phyloP scores from a whole-genome alignment of 30 jellyfish, hydroid and myxozoan species.

The Hydractinia symbiolongicarpus region DNA sequence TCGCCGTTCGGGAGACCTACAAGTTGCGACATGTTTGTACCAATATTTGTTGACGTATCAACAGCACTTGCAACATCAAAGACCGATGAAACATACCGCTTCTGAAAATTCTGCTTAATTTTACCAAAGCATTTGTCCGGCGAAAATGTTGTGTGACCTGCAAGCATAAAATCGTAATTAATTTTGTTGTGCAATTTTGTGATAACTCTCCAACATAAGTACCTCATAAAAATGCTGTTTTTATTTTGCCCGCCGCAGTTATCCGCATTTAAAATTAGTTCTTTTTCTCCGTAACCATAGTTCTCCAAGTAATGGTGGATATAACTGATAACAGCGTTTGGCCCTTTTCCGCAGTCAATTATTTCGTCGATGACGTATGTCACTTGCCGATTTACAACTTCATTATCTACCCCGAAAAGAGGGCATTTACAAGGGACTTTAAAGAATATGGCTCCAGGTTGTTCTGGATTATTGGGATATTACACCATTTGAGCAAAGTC shows the following conservation, averaged over 20 bases:
- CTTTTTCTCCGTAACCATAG: background rate
- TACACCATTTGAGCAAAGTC: constrained; percentile 14
- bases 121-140: background rate
- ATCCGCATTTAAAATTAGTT: background rate
- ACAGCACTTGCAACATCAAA: no score
- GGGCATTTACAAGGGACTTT: background rate
- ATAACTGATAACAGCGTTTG: constrained; percentile 6
- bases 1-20: no score
- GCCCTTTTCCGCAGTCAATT: background rate
- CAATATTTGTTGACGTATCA: no score
- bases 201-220: constrained; percentile 3
- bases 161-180: constrained; percentile 2
- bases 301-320: background rate
- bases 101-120: background rate
- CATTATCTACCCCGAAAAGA: background rate
- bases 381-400: background rate
- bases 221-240: background rate
- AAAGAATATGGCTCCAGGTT: constrained; percentile 8
- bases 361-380: constrained; percentile 9
- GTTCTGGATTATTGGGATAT: constrained; percentile 12
- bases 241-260: constrained; percentile 8
- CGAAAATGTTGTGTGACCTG: constrained; percentile 12
- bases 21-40: no score
- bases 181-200: background rate
- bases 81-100: no score